These are phyloP conservation scores for Anolis carolinensis DNA, from an alignment of 2,113 vertebrate genomes.

Conservation along the genomic window DNA sequence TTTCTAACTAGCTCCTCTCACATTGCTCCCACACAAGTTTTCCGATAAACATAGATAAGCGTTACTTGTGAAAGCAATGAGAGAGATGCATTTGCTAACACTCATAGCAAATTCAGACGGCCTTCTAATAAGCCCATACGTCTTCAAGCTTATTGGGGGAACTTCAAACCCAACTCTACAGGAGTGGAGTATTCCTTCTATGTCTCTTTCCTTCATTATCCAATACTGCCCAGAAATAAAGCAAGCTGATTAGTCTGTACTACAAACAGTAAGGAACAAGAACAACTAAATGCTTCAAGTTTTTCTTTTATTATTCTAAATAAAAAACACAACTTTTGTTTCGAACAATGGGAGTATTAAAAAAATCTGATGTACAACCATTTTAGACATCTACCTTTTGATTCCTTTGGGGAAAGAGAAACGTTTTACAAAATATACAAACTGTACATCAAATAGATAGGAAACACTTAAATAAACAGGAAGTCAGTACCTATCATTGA, in stretches of 20 bases:
- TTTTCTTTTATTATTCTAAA: conserved; percentile 85
- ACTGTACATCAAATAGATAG: conserved; percentile 86
- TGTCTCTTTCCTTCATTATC: neutral
- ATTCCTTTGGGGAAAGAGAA: conserved; percentile 29
- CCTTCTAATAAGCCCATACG: neutral
- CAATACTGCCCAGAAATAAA: too few species aligned
- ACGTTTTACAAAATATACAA: conserved; percentile 85
- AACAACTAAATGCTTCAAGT: neutral
- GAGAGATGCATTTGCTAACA: neutral
- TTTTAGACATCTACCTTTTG: conserved; percentile 79
- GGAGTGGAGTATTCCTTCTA: neutral
- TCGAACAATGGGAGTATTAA: conserved; percentile 81
- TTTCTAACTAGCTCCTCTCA: neutral
- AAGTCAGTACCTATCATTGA: conserved; percentile 81
- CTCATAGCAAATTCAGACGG: neutral
- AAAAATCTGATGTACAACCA: conserved; percentile 82
- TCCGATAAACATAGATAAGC: too few species aligned
- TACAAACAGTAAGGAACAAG: accelerated
- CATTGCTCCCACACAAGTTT: neutral
- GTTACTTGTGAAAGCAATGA: neutral
- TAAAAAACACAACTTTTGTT: conserved; percentile 84
- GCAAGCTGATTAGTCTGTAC: neutral
- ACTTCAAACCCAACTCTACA: neutral
- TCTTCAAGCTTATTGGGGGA: neutral
- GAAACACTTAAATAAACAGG: conserved; percentile 83